A percentile compares a stretch with the other conserved stretches of the same genome.
These are phyloP conservation scores for Ochropleura leucogaster DNA, from an alignment of 2,888 invertebrate species.

Conservation along the genomic window DNA sequence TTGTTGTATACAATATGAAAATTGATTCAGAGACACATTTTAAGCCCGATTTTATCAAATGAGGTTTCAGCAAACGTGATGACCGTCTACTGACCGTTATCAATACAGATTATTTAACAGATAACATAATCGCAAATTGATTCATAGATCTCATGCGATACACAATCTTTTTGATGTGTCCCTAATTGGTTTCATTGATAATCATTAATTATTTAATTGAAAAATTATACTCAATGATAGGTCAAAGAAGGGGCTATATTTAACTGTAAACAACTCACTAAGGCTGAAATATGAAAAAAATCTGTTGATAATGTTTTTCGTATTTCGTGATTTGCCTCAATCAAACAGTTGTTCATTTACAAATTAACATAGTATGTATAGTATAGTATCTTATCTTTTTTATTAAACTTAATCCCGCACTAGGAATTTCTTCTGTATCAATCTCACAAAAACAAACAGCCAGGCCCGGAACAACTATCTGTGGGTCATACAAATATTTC, in stretches of 20 bases:
- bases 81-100: neutral
- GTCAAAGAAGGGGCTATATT: neutral
- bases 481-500: no score
- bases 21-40: neutral
- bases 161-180: constrained; percentile 2
- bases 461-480: no score
- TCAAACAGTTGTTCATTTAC: neutral
- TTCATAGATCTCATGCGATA: constrained; percentile 8
- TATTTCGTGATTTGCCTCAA: neutral
- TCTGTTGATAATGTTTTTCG: neutral
- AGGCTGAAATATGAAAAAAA: neutral
- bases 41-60: neutral
- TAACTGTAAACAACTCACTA: neutral
- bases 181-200: neutral
- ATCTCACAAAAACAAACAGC: no score
- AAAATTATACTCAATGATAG: neutral
- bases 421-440: no score
- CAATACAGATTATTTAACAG: constrained; percentile 10
- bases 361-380: neutral
- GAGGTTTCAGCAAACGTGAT: constrained; percentile 10
- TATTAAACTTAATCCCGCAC: no score
- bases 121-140: constrained; percentile 8
- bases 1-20: neutral
- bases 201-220: neutral
- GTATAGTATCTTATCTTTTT: no score